Evolutionary conservation across 2,797 vertebrate species (phyloP).

Genomic region (Phataginus tricuspis): DNA sequence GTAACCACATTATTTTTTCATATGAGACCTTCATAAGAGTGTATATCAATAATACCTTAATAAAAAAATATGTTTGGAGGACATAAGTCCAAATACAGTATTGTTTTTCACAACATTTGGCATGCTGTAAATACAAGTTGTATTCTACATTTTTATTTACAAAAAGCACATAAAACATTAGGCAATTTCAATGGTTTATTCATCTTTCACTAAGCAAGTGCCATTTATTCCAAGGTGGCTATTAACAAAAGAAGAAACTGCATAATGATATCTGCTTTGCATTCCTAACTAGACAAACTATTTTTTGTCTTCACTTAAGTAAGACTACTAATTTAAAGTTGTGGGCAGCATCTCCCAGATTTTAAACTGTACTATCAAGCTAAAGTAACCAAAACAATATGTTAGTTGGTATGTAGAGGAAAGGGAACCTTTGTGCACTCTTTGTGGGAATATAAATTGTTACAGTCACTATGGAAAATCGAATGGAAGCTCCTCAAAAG

Average conservation of each 20-base stretch:
- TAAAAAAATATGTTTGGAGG: too few relatives aligned
- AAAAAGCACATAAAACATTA: neutral
- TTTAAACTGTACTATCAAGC: too few relatives aligned
- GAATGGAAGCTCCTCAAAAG: too few relatives aligned
- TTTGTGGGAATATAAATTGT: too few relatives aligned
- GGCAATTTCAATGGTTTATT: conserved; percentile 15
- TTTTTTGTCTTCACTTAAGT: neutral
- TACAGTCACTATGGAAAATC: too few relatives aligned
- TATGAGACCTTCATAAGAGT: too few relatives aligned
- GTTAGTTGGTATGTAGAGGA: too few relatives aligned
- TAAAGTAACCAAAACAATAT: too few relatives aligned
- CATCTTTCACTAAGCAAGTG: conserved; percentile 26
- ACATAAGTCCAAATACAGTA: neutral
- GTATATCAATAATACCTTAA: too few relatives aligned
- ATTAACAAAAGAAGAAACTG: neutral
- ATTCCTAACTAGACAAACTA: neutral
- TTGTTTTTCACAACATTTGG: neutral
- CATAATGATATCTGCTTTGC: neutral
- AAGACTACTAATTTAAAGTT: neutral
- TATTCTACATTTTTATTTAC: neutral
- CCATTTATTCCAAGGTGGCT: neutral
- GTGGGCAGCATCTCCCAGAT: too few relatives aligned
- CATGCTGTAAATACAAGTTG: neutral
- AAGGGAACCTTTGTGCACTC: too few relatives aligned
- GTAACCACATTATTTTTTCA: too few relatives aligned